These are phyloP conservation scores for Anoplophora glabripennis DNA, from an alignment of 1,140 invertebrate species.

Conservation along the genomic window DNA sequence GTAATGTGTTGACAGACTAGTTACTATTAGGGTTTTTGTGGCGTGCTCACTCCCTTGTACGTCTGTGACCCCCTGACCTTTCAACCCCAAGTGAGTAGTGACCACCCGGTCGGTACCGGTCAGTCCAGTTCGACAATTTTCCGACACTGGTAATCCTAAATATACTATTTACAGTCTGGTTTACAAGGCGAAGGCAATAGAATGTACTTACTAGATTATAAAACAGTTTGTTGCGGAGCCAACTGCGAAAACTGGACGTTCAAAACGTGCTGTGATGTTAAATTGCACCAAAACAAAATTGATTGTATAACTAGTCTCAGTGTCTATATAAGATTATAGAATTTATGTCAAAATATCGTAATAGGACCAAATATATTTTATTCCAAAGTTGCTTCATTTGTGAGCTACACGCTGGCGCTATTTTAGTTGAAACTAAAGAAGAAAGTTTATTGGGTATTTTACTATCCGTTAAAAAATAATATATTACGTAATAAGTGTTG, in stretches of 20 bases:
- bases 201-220: not conserved
- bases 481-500: too few species aligned
- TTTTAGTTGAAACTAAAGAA: too few species aligned
- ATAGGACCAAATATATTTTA: too few species aligned
- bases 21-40: slow-evolving; percentile 48
- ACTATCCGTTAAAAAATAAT: too few species aligned
- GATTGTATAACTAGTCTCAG: not conserved
- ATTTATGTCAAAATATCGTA: too few species aligned
- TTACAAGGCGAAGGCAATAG: not conserved
- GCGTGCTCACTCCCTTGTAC: slow-evolving; percentile 49
- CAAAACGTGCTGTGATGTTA: not conserved
- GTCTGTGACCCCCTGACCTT: slow-evolving; percentile 35
- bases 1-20: slow-evolving; percentile 49
- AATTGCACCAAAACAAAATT: not conserved
- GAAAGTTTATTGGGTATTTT: too few species aligned
- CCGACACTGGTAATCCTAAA: slow-evolving; percentile 21
- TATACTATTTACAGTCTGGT: not conserved
- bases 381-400: too few species aligned
- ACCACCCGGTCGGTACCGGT: slow-evolving; percentile 26
- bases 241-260: not conserved
- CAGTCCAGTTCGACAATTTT: slow-evolving; percentile 33
- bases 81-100: slow-evolving; percentile 35
- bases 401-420: too few species aligned
- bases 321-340: too few species aligned
- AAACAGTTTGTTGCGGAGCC: not conserved